Conservation (phyloP, 1,140 invertebrate genomes). For the Pteromalus puparum region DNA sequence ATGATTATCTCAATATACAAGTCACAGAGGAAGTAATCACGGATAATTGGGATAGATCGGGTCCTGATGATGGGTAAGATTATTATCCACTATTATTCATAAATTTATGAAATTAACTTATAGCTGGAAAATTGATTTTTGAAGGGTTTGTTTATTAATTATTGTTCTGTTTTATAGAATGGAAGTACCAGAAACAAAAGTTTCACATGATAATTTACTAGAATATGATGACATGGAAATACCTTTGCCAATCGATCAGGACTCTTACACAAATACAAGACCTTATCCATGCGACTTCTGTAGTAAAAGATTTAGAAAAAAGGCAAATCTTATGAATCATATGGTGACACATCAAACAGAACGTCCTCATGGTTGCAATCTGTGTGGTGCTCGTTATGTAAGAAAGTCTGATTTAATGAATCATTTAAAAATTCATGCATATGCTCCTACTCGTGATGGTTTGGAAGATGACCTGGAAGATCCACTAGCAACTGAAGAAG, state of each 20-base stretch:
- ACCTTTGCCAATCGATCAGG: slow-evolving; percentile 86
- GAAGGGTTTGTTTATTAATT: slow-evolving; percentile 34
- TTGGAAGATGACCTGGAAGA: slow-evolving; percentile 75
- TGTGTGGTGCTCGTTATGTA: slow-evolving; percentile 86
- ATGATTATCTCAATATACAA: slow-evolving; percentile 78
- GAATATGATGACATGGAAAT: slow-evolving; percentile 84
- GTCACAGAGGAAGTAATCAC: slow-evolving; percentile 87
- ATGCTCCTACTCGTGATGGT: slow-evolving; percentile 76
- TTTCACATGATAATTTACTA: slow-evolving; percentile 74
- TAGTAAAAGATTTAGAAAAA: slow-evolving; percentile 87
- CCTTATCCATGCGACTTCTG: slow-evolving; percentile 91
- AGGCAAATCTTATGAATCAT: slow-evolving; percentile 88
- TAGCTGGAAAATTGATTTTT: neutral
- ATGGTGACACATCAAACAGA: slow-evolving; percentile 90
- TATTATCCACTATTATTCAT: slow-evolving; percentile 7
- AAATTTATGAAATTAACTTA: neutral
- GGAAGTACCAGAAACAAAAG: slow-evolving; percentile 78
- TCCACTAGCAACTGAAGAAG: slow-evolving; percentile 65
- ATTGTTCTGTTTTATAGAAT: slow-evolving; percentile 69
- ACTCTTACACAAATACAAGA: slow-evolving; percentile 86
- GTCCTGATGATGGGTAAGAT: slow-evolving; percentile 81
- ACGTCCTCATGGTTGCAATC: slow-evolving; percentile 84
- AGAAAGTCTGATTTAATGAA: slow-evolving; percentile 87
- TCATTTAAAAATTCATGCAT: slow-evolving; percentile 88
- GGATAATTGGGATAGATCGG: slow-evolving; percentile 84